Evolutionary conservation across 2,113 vertebrate genomes (phyloP), one percentile per base, ranked within the genome.

Genomic region (Bagarius yarrelli): DNA sequence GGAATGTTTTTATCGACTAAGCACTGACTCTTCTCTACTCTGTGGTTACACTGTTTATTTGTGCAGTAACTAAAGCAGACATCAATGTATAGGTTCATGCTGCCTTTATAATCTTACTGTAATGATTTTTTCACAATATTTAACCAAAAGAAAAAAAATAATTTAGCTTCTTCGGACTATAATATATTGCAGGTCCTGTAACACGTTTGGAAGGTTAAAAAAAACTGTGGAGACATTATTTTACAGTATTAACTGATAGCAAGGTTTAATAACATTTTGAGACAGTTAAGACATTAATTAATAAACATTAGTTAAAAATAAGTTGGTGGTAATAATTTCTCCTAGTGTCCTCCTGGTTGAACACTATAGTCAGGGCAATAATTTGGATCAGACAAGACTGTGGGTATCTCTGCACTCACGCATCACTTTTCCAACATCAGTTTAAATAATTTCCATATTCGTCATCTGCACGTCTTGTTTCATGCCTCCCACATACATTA

Each of bases 371-470:
- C 34, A 50, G 34, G 27, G 56, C 25, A 76, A 52, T 76, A 5
- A 40, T 73, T 61, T 19, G 30, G 69, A 69, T 30, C 36, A 40
- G 8, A 4, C 21, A 64, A 59, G 32, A 63, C 47, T 21, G 32
- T 19, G 13, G 19, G 11, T 8, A 66, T 60, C 71, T 53, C 40
- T 70, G n/a, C 34, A 5, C 55, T 78, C 18, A 25, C 4, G 50
- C 32, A 72, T 12, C 30, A 14, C 30, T 40, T 55, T 25, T 56
- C 40, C 25, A 27, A 32, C 23, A 36, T 34, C 11, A 56, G 27
- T 47, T 82, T 66, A 69, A 76, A 88, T 86, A 90, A 90, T 90
- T 92, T 90, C 90, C 87, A 87, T 86, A 87, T 89, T 63, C n/a
- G 69, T 52, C 36, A 60, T 27, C 21, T 60, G 71, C 55, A 60